A percentile compares a stretch with the other conserved stretches of the same genome.
phyloP scores from a whole-genome alignment of 2,113 vertebrate species.

The Entosphenus tridentatus region DNA sequence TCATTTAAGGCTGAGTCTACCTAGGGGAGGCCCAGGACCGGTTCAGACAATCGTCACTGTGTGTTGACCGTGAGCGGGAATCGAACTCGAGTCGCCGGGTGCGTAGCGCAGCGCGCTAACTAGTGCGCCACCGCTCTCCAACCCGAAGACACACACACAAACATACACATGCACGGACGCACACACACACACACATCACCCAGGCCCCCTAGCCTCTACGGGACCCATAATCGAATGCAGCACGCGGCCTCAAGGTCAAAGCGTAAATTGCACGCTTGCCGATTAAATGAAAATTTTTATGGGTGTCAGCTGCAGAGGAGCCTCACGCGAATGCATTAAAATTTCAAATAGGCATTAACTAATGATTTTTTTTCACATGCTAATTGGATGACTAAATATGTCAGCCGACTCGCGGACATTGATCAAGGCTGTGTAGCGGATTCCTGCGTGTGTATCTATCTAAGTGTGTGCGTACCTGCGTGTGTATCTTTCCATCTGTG shows the following conservation, averaged over 20 bases:
- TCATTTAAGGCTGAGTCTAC: too few relatives aligned
- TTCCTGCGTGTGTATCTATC: background rate
- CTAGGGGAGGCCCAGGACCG: too few relatives aligned
- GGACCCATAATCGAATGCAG: slow-evolving; percentile 3
- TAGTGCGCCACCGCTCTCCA: too few relatives aligned
- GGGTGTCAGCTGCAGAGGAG: background rate
- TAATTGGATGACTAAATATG: slow-evolving; percentile 6
- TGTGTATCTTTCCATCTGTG: background rate
- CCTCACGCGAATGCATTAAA: background rate
- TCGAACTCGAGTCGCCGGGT: too few relatives aligned
- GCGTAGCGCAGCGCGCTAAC: too few relatives aligned
- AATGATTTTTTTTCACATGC: background rate
- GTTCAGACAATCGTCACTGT: too few relatives aligned
- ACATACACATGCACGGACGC: too few relatives aligned
- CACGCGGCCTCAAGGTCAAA: background rate
- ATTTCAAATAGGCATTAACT: slow-evolving; percentile 5
- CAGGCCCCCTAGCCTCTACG: background rate
- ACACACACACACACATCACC: background rate
- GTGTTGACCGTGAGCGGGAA: too few relatives aligned
- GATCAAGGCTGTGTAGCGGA: background rate
- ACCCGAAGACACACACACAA: too few relatives aligned
- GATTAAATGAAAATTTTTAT: slow-evolving; percentile 3
- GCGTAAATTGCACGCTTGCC: background rate
- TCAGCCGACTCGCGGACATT: background rate
- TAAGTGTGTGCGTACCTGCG: background rate